Evolutionary conservation across 2,113 vertebrate genomes (phyloP), one percentile per base, ranked within the genome.

Genomic region (Malurus melanocephalus): DNA sequence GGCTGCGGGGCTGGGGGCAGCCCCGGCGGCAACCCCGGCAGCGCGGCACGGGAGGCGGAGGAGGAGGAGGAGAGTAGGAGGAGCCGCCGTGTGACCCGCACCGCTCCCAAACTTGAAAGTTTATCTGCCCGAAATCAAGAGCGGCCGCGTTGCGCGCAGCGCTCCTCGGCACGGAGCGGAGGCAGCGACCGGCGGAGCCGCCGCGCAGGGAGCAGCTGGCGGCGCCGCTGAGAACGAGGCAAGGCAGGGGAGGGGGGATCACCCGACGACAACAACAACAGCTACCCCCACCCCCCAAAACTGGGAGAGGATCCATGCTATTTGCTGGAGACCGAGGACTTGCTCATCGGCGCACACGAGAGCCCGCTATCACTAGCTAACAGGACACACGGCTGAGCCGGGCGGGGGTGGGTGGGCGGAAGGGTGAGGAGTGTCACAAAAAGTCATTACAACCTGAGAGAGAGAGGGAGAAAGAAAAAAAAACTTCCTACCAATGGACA

Each of bases 21-120:
- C 87, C 93, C 87, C 83, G 87, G 87, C 67, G 27, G 93, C 88
- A 83, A 85, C 81, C 76, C 88, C 72, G 51, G 80, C 90, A 66
- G 87, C 66, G 53, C 80, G 10, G 85, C 78, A 42, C 80, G 48
- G 81, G 94, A 90, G 85, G 69, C 76, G 95, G 78, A 74, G 94
- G 90, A 93, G 90, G 94, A 92, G 96, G 96, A 93, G 91, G 92
- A 94, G 74, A 89, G 88, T 60, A 76, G 93, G 65, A 91, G 93
- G 88, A 96, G 90, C 96, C 13, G 96, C 95, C 96, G 92, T 76
- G 87, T 76, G 96, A 94, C 92, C 95, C 94, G 85, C 95, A 91
- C 96, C 59, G 96, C 95, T 96, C 94, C 94, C 96, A 95, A 97
- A 97, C 96, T 97, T 94, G 94, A 97, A 97, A 97, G 97, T 97